Evolutionary conservation across 2,888 invertebrate species (phyloP), one percentile per base, ranked within the genome.

Genomic region (Caenorhabditis sp.): DNA sequence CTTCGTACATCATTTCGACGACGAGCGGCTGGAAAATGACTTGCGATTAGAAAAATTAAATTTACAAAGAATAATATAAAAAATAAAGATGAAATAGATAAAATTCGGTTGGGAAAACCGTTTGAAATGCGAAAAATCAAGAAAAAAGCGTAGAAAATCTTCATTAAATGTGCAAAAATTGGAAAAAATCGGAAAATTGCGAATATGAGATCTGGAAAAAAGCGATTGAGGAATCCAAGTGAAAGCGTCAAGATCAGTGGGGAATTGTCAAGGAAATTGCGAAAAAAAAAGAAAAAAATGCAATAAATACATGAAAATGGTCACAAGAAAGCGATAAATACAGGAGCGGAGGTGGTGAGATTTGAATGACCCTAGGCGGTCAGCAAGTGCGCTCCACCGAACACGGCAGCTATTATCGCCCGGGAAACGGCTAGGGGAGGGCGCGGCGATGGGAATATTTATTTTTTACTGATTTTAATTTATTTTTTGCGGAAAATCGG

Each of bases 1-100:
- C 85, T 8, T 85, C 85, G 64, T 84, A 83, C 84, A 86, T 86
- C 35, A 65, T 37, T 32, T 40, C 11, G 13, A 5, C 13, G 40
- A 13, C 6, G 13, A 13, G 2, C 13, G 40, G 13, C 13, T 40
- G 13, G 13, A 40, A 40, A 6, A 13, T n/a, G n/a, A n/a, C n/a
- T n/a, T n/a, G n/a, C n/a, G n/a, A n/a, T 11, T 35, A 13, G 26
- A 22, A 28, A 32, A n/a, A 28, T 8, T n/a, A n/a, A n/a, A n/a
- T n/a, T n/a, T n/a, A n/a, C n/a, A n/a, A n/a, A n/a, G n/a, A n/a
- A n/a, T n/a, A n/a, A 47, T 47, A 24, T 22, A 4, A 35, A 37
- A 28, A 53, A 22, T 67, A 15, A 8, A 15, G 47, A 51, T 24
- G 44, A 44, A 60, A 55, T 15, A 26, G 55, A 55, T 55, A 55